A percentile compares a stretch with the other conserved stretches of the same genome.
Conservation (phyloP, 1,140 invertebrate genomes). For the Eriosoma lanigerum region DNA sequence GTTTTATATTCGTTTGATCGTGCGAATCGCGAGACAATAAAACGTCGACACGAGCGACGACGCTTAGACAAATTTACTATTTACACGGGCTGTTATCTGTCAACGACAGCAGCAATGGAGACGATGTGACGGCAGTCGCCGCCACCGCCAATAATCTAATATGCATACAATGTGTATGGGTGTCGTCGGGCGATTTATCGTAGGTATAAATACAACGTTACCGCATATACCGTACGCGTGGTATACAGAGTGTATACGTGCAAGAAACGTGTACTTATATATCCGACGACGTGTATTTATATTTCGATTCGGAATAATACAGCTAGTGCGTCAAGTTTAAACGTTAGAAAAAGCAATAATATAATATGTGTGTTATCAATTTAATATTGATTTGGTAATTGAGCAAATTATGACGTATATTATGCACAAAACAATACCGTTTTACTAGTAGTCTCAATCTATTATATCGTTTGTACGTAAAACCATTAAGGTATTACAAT, state of each 20-base stretch:
- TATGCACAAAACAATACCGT: no score
- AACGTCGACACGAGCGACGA: constrained; percentile 14
- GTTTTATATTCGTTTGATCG: constrained; percentile 4
- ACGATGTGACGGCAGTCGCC: constrained; percentile 5
- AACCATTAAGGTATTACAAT: no score
- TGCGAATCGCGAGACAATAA: constrained; percentile 3
- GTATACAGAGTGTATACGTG: neutral
- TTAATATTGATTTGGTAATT: no score
- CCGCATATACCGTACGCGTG: no score
- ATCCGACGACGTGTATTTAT: neutral
- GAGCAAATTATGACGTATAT: no score
- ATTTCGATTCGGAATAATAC: no score
- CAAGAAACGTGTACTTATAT: no score
- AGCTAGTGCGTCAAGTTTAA: no score
- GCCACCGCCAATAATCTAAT: constrained; percentile 11
- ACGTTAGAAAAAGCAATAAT: no score
- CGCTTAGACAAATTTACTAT: constrained; percentile 28
- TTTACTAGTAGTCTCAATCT: no score
- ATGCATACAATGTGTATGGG: constrained; percentile 30
- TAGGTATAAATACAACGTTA: neutral
- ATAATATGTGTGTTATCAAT: no score
- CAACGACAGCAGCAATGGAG: neutral
- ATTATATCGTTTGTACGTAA: no score
- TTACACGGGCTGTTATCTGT: constrained; percentile 5
- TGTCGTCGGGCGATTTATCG: constrained; percentile 32